A percentile compares a stretch with the other conserved stretches of the same genome.
Conservation (phyloP, 2,113 vertebrate species). For the Axis porcinus region DNA sequence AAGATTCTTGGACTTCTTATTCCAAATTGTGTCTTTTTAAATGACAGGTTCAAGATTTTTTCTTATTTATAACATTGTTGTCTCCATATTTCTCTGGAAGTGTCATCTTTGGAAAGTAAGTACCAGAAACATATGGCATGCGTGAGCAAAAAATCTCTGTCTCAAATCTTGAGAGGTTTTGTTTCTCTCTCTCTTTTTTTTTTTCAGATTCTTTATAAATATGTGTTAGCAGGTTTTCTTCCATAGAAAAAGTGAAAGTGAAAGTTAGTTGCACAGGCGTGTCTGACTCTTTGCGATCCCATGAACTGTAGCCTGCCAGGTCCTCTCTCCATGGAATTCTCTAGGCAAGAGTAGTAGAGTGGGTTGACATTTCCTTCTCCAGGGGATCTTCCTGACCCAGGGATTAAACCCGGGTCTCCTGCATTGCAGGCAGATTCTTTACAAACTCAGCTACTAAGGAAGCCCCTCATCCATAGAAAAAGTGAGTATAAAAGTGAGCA, state of each 20-base stretch:
- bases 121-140: neutral
- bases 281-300: accelerated
- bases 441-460: neutral
- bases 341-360: neutral
- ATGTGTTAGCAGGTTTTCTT: neutral
- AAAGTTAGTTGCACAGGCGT: accelerated
- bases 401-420: neutral
- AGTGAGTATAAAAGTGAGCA: neutral
- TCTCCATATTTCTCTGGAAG: neutral
- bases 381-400: neutral
- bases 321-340: neutral
- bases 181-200: neutral
- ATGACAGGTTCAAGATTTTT: neutral
- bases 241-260: neutral
- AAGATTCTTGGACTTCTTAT: neutral
- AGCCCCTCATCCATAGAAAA: neutral
- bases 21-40: neutral
- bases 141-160: neutral
- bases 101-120: neutral
- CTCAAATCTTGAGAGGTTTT: neutral
- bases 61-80: neutral
- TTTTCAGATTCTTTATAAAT: neutral
- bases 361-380: neutral
- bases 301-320: neutral
- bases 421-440: neutral